Evolutionary conservation across 2,113 vertebrate genomes (phyloP), one percentile per base, ranked within the genome.

Genomic region (Oxyruncus cristatus): DNA sequence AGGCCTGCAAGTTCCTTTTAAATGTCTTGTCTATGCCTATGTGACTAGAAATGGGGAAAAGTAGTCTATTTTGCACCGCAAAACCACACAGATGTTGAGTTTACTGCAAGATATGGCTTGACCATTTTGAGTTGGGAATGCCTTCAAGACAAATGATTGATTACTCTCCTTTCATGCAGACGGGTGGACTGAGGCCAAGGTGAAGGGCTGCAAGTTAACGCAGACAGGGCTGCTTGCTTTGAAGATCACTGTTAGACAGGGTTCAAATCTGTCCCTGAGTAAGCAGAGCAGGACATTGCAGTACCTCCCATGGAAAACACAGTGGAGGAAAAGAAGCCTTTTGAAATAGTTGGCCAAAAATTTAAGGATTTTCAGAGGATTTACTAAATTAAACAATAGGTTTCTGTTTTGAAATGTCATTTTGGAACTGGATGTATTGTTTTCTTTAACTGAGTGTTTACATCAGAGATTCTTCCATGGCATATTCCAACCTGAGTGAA

Each of bases 351-450:
- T 61, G 62, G 56, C 70, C 49, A 62, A 79, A 91, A 56, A 91
- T 71, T 72, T 87, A 52, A 78, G 23, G 16, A 49, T 47, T 95
- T 93, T 95, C 83, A 95, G 89, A 68, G 73, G 27, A 94, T 85
- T 89, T 76, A 85, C 53, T 17, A 82, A 76, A 55, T 68, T 59
- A 89, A 87, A 91, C 70, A 95, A 76, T 42, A 79, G 39, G 58
- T 50, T 85, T 93, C 85, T 93, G 78, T 89, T 95, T 72, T 20
- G 6, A 94, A 95, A 95, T 76, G 55, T 79, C 92, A 70, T 53
- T 93, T 88, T 88, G 92, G 78, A 93, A 79, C 66, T 46, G 33
- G n/a, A 56, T 8, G 11, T 35, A 91, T 70, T 95, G 72, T 92
- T 85, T 91, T 74, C 76, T 90, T 92, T 88, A 70, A 92, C 0